Conservation (phyloP, 2,888 invertebrate genomes). For the Eilema griseolum region DNA sequence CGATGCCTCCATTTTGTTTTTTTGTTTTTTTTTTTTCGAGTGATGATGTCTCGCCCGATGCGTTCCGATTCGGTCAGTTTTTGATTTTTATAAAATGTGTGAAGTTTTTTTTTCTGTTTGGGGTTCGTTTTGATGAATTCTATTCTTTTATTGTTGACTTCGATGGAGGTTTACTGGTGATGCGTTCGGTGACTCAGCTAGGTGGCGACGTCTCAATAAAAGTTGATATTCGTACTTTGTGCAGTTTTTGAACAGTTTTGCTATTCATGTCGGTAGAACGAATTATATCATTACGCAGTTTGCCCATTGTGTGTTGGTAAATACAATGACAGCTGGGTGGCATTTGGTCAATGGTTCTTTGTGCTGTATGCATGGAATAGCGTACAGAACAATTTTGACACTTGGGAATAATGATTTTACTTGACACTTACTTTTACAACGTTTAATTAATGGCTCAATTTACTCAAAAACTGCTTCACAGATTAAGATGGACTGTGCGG, state of each 20-base stretch:
- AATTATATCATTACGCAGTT: slow-evolving; percentile 9
- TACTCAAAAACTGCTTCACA: background rate
- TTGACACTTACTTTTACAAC: background rate
- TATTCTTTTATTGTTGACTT: slow-evolving; percentile 30
- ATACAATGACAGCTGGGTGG: background rate
- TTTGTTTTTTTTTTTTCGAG: slow-evolving; percentile 59
- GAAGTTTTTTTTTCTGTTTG: slow-evolving; percentile 50
- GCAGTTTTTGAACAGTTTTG: slow-evolving; percentile 9
- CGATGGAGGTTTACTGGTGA: slow-evolving; percentile 14
- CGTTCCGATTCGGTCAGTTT: slow-evolving; percentile 62
- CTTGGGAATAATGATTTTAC: background rate
- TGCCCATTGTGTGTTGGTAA: background rate
- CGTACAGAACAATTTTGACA: background rate
- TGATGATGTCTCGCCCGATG: slow-evolving; percentile 62
- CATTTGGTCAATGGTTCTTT: background rate
- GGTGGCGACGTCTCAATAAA: slow-evolving; percentile 17
- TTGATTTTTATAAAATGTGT: slow-evolving; percentile 59
- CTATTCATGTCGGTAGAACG: slow-evolving; percentile 8
- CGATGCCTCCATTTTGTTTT: slow-evolving; percentile 73
- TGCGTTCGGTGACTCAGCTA: slow-evolving; percentile 22
- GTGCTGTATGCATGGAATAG: too few species aligned
- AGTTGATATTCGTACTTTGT: slow-evolving; percentile 18
- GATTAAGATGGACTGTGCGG: background rate
- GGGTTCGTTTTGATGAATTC: slow-evolving; percentile 34
- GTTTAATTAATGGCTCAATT: too few species aligned